Evolutionary conservation across 1,140 invertebrate genomes (phyloP).

Genomic region (Papilio aristodemus): DNA sequence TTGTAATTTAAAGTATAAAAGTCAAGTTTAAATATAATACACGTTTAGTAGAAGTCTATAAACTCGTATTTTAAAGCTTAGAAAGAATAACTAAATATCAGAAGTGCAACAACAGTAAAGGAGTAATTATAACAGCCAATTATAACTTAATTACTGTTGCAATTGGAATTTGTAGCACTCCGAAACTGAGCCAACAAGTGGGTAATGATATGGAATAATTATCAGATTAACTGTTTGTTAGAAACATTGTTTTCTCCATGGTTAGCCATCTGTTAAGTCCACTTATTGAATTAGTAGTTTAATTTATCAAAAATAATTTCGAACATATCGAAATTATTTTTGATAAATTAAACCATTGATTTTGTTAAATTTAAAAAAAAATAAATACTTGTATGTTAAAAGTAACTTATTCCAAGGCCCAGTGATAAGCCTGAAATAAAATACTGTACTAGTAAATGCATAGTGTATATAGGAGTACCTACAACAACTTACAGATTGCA

Average conservation of each 20-base stretch:
- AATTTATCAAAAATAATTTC: not conserved
- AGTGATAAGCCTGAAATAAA: too few relatives aligned
- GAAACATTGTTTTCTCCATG: conserved; percentile 47
- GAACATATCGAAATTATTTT: not conserved
- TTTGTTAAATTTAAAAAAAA: too few relatives aligned
- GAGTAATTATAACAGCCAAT: conserved; percentile 24
- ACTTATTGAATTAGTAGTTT: conserved; percentile 22
- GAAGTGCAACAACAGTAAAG: conserved; percentile 17
- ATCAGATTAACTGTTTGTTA: conserved; percentile 23
- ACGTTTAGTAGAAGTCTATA: not conserved
- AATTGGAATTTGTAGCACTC: not conserved
- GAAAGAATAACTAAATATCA: not conserved
- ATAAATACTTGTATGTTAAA: too few relatives aligned
- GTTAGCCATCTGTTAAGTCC: conserved; percentile 48
- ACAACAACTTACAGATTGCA: conserved; percentile 83
- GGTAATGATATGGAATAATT: conserved; percentile 37
- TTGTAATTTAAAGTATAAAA: not conserved
- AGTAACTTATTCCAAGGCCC: too few relatives aligned
- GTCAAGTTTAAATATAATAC: not conserved
- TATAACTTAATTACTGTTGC: conserved; percentile 28
- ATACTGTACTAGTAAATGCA: too few relatives aligned
- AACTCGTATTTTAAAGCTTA: not conserved
- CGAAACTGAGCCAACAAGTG: conserved; percentile 22
- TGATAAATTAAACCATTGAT: too few relatives aligned
- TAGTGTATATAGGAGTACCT: too few relatives aligned